Evolutionary conservation across 2,888 invertebrate genomes (phyloP), one percentile per base, ranked within the genome.

Genomic region (Yponomeuta sedellus): DNA sequence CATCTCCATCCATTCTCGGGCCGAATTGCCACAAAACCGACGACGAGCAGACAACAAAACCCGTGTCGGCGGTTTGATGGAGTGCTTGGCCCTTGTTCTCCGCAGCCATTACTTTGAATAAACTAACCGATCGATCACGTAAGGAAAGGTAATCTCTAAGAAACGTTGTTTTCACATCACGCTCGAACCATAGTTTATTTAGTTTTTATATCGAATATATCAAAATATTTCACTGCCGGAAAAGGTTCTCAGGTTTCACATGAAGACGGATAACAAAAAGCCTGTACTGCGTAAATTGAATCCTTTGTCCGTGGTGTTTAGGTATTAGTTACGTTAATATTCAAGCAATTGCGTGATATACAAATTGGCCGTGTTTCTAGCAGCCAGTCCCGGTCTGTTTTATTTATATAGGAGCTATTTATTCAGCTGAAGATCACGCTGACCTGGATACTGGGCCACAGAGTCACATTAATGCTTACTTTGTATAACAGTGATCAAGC

Each of bases 391-490:
- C 71, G 78, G 77, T 78, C 71, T 52, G 77, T 74, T 81, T 83
- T 88, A 88, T 88, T 88, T 86, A 86, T 88, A 88, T 83, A 83
- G 83, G 73, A 79, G 81, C 83, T 88, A 88, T 90, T 89, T 89
- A 85, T 86, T 87, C 88, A 86, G 83, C 83, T 83, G 86, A 74
- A 76, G 77, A 72, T 71, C 58, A 70, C 69, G 71, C 71, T 83
- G 88, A 88, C 90, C 90, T 87, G 85, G 77, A 86, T 88, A 81
- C 80, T 75, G 73, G 77, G 83, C 80, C 82, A 82, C 79, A 75
- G n/a, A n/a, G 75, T 82, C 80, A 81, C 80, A 80, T 64, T 67
- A 25, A 52, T 62, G 62, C 28, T 39, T 62, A 12, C 34, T 34
- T 62, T 28, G 19, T 62, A 39, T 52, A 52, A 12, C 8, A 12